Base-by-base conservation (phyloP, 2,797 vertebrate genomes). In the Telmatherina bonti region DNA sequence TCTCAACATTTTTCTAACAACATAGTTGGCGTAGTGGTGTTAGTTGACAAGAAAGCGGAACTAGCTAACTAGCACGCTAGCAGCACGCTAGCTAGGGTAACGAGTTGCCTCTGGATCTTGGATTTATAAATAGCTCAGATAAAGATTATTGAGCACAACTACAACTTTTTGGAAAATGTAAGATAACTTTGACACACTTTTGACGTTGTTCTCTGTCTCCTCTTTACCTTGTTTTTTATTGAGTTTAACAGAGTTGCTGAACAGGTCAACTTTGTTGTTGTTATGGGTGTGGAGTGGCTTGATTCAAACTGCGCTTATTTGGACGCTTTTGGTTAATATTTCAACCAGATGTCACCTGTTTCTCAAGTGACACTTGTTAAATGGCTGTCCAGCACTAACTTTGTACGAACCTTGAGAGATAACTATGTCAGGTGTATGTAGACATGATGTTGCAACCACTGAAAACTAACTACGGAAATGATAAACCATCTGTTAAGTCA, bases 11-110 rank as follows among this genome's bases (percentile, higher is more conserved):
- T 63, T 41, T 0, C 45, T 51, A 26, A 13, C 13, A 1, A 18
- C 18, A 18, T 35, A 71, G 72, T 81, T 74, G 76, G 38, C 65
- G 66, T 59, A 49, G 43, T 27, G 69, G 67, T 51, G 54, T 69
- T 67, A 51, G 71, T 78, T 88, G 79, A 70, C 81, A 69, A 70
- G 59, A 72, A 91, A 91, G 90, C 90, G 90, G 92, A 92, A 93
- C 86, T 92, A 82, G 86, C 90, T 76, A 70, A 78, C 77, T 67
- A 79, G 74, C 71, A 1, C 55, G 85, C 85, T 89, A 89, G 76
- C 67, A 63, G 67, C 62, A 56, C 47, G 2, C 56, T 70, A 85
- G 88, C 84, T 76, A 13, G 41, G 20, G 68, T 61, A 64, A 53
- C 72, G 29, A 77, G 60, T 61, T 72, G 10, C 29, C 29, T 15